Evolutionary conservation across 2,797 vertebrate species (phyloP).

Genomic region (Paratrypauchen microcephalus): DNA sequence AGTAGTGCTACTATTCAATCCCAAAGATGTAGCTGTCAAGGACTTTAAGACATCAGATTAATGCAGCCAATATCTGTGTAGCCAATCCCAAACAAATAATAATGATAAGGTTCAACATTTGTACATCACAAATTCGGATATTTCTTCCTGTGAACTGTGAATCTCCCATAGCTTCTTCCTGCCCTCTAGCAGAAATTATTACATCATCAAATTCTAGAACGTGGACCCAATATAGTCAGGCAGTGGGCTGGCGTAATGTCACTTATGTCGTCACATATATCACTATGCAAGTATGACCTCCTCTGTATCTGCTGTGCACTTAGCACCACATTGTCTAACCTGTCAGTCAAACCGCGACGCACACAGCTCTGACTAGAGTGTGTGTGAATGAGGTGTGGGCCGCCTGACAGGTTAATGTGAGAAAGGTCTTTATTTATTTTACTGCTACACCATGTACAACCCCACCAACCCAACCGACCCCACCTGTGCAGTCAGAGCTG

Average conservation of each 20-base stretch:
- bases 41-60: no score
- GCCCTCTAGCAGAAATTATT: no score
- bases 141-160: no score
- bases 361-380: conserved; percentile 9
- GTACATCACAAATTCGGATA: no score
- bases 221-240: background rate
- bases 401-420: conserved; percentile 32
- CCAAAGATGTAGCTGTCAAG: no score
- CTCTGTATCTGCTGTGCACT: conserved; percentile 7
- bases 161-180: no score
- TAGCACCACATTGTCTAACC: conserved; percentile 17
- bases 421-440: conserved; percentile 26
- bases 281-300: conserved; percentile 5
- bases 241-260: background rate
- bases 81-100: no score
- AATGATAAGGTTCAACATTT: no score
- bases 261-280: background rate
- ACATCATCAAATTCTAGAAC: no score
- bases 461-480: conserved; percentile 13
- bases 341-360: conserved; percentile 20
- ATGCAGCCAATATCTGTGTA: no score
- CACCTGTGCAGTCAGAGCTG: conserved; percentile 3
- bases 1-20: no score
- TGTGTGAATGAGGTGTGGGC: conserved; percentile 25
- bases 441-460: background rate